Evolutionary conservation across 1,140 invertebrate genomes (phyloP).

Genomic region (Octopus bimaculoides): DNA sequence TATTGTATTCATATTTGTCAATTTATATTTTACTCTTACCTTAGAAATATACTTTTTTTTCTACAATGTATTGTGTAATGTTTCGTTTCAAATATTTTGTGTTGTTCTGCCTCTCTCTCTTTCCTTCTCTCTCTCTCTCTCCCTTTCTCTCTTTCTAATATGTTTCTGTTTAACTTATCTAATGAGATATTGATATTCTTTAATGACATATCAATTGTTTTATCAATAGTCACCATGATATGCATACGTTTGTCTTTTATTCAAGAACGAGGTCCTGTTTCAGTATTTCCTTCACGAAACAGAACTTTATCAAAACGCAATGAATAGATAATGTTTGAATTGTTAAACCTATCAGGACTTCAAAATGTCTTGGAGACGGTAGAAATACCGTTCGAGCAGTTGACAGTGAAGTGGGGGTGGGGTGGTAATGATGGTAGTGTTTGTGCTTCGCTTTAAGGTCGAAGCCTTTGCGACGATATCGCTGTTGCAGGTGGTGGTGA

Average conservation of each 20-base stretch:
- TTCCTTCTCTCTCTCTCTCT: not conserved
- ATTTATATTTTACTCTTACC: too few relatives aligned
- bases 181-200: not conserved
- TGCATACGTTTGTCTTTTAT: not conserved
- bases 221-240: not conserved
- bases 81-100: not conserved
- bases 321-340: not conserved
- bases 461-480: not conserved
- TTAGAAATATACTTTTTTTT: too few relatives aligned
- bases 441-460: not conserved
- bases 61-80: too few relatives aligned
- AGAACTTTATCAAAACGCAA: not conserved
- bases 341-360: too few relatives aligned
- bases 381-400: not conserved
- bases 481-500: not conserved
- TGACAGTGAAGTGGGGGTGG: not conserved
- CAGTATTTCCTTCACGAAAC: not conserved
- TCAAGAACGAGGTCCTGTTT: not conserved
- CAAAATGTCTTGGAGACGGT: not conserved
- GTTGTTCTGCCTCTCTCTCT: not conserved
- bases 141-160: not conserved
- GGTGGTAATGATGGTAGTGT: not conserved
- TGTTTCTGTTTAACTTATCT: not conserved
- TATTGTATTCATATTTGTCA: too few relatives aligned
- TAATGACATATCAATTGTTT: not conserved